A percentile compares a stretch with the other conserved stretches of the same genome.
These are phyloP conservation scores for Homarus americanus DNA, from an alignment of 1,140 invertebrate genomes.

Conservation along the genomic window DNA sequence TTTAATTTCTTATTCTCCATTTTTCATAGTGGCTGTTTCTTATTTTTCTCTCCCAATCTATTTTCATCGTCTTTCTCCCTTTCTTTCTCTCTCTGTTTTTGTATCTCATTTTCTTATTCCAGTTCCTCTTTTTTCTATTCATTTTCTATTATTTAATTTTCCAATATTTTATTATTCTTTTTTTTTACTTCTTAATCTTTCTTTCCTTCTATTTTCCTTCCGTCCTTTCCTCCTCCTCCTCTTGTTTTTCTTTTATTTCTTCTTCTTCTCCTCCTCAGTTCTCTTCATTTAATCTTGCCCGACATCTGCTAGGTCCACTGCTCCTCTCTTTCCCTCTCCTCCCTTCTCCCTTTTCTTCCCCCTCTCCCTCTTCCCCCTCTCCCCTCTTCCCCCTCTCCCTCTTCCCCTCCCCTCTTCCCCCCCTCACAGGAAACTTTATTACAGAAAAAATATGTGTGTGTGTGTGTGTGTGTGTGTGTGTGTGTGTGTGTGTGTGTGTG, in stretches of 20 bases:
- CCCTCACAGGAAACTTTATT: not conserved
- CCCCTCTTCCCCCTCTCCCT: not conserved
- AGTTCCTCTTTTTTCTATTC: too few species aligned
- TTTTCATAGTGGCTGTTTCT: too few species aligned
- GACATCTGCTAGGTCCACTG: not conserved
- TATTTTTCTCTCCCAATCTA: too few species aligned
- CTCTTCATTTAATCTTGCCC: not conserved
- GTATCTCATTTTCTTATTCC: too few species aligned
- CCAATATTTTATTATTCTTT: too few species aligned
- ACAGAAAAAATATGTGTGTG: constrained; percentile 3
- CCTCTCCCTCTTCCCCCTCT: constrained; percentile 1
- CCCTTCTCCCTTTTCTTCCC: not conserved
- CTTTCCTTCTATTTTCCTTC: not conserved
- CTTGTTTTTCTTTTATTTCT: too few species aligned
- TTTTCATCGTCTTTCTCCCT: too few species aligned
- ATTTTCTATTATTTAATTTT: too few species aligned
- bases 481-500: constrained; percentile 1
- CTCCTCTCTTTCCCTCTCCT: not conserved
- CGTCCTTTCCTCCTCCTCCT: too few species aligned
- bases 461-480: not conserved
- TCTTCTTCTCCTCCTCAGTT: not conserved
- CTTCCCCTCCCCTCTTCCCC: not conserved
- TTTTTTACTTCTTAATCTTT: not conserved
- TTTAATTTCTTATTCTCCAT: too few species aligned
- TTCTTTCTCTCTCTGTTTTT: too few species aligned